Conservation (phyloP, 2,797 vertebrate genomes). For the Benthosema pterotum region DNA sequence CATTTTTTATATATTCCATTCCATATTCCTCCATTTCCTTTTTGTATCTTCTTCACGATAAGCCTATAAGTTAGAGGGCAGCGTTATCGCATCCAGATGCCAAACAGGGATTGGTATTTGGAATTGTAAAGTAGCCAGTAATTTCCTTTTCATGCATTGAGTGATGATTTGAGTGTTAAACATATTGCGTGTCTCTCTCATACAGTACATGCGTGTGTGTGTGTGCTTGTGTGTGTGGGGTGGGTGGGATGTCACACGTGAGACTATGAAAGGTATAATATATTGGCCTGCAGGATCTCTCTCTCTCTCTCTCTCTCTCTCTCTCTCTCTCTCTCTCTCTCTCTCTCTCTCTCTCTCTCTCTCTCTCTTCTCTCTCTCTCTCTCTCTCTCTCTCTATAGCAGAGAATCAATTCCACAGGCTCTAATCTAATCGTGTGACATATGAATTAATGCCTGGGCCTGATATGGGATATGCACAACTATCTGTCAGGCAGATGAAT, state of each 20-base stretch:
- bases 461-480: constrained; percentile 70
- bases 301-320: too few species aligned
- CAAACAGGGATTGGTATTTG: neutral
- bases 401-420: constrained; percentile 69
- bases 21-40: neutral
- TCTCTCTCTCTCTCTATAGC: constrained; percentile 37
- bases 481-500: constrained; percentile 72
- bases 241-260: constrained; percentile 41
- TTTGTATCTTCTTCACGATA: neutral
- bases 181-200: too few species aligned
- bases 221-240: neutral
- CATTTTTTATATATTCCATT: too few species aligned
- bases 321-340: constrained; percentile 2
- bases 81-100: constrained; percentile 15
- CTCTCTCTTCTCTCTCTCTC: constrained; percentile 34
- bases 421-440: constrained; percentile 75
- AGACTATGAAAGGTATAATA: constrained; percentile 50
- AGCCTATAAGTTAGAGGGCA: neutral
- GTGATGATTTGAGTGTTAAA: constrained; percentile 40
- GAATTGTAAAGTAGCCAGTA: constrained; percentile 41
- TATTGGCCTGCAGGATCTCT: constrained; percentile 25
- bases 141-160: constrained; percentile 49
- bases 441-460: constrained; percentile 70
- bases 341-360: constrained; percentile 41
- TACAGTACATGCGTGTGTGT: constrained; percentile 49